Conservation (phyloP, 2,797 vertebrate genomes). For the Lepus townsendii region DNA sequence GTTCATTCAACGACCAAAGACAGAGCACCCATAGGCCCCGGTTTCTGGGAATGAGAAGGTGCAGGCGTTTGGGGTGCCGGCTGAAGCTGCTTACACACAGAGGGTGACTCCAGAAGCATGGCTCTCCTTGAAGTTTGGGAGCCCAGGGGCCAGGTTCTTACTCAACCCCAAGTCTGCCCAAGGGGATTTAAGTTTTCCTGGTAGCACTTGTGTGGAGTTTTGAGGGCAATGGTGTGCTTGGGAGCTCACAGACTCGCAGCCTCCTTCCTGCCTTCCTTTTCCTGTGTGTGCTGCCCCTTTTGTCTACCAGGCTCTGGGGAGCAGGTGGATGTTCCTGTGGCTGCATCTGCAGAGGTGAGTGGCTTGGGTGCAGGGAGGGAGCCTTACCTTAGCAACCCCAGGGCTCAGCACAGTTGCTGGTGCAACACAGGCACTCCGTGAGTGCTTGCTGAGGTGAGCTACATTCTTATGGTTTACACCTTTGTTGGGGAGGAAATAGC, state of each 20-base stretch:
- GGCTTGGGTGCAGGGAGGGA: not conserved
- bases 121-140: not conserved
- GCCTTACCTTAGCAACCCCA: not conserved
- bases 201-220: not conserved
- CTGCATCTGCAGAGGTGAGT: not conserved
- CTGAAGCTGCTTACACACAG: not conserved
- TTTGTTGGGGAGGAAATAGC: not conserved
- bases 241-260: not conserved
- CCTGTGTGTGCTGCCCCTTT: not conserved
- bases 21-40: not conserved
- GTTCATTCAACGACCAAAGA: not conserved
- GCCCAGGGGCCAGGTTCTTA: not conserved
- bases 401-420: not conserved
- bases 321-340: not conserved
- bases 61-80: not conserved
- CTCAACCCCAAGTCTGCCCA: not conserved
- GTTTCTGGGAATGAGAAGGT: not conserved
- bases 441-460: not conserved
- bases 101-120: not conserved
- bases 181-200: not conserved
- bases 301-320: not conserved
- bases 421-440: accelerated
- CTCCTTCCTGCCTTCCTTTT: not conserved
- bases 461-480: not conserved
- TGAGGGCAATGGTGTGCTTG: not conserved